Evolutionary conservation across 2,113 vertebrate species (phyloP).

Genomic region (Callithrix jacchus): DNA sequence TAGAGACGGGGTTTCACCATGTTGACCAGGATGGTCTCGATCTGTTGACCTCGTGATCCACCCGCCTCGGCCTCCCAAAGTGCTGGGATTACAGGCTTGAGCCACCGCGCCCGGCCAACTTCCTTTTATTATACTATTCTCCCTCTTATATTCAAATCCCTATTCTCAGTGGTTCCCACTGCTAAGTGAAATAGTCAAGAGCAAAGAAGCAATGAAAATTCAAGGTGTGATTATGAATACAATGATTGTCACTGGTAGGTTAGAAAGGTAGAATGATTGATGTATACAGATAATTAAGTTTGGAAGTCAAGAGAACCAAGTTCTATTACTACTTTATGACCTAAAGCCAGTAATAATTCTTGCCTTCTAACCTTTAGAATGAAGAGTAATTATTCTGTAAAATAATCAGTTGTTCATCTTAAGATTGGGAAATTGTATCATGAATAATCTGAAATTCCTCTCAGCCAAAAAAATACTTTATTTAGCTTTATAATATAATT

Average conservation of each 20-base stretch:
- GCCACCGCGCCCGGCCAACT: no score
- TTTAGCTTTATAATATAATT: not conserved
- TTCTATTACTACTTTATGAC: not conserved
- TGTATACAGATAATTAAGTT: not conserved
- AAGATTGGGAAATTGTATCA: not conserved
- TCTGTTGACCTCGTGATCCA: no score
- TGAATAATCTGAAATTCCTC: constrained; percentile 27
- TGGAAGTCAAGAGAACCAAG: not conserved
- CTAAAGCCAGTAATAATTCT: not conserved
- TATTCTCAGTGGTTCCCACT: not conserved
- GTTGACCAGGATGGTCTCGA: no score
- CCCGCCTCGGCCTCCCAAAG: no score
- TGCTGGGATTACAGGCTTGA: no score
- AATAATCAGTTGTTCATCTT: constrained; percentile 23
- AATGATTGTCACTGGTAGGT: not conserved
- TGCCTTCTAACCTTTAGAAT: constrained; percentile 23
- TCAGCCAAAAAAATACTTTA: constrained; percentile 29
- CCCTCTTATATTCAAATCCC: not conserved
- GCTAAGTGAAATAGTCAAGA: not conserved
- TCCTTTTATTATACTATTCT: constrained; percentile 19
- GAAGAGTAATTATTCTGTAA: not conserved
- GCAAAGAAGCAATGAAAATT: not conserved
- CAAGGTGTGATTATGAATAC: not conserved
- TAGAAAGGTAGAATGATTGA: constrained; percentile 20
- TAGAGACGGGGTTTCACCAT: no score